Evolutionary conservation across 2,113 vertebrate genomes (phyloP).

Genomic region (Oxyura jamaicensis): DNA sequence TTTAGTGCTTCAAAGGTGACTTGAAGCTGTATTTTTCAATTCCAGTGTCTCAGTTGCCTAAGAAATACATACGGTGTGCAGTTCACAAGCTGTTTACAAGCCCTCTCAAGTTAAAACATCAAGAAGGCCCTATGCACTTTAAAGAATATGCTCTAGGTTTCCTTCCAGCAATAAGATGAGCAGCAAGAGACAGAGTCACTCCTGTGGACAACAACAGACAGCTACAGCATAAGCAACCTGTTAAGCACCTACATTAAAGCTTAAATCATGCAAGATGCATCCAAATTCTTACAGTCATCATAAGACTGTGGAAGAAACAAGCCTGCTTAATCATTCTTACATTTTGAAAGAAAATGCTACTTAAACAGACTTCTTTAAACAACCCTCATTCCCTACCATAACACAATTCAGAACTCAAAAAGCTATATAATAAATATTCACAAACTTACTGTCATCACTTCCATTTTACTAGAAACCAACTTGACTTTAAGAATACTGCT

Average conservation of each 20-base stretch:
- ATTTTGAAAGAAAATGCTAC: neutral
- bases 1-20: neutral
- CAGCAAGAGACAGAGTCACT: neutral
- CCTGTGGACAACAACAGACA: neutral
- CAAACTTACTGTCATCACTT: neutral
- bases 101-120: neutral
- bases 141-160: neutral
- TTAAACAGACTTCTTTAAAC: neutral
- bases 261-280: neutral
- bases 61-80: neutral
- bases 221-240: neutral
- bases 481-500: neutral
- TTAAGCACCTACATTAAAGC: neutral
- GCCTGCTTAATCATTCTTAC: neutral
- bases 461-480: neutral
- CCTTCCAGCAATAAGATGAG: neutral
- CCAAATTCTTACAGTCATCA: neutral
- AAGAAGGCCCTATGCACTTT: neutral
- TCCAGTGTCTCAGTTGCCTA: neutral
- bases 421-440: accelerated
- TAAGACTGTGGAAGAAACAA: neutral
- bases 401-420: neutral
- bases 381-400: neutral
- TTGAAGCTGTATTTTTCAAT: neutral
- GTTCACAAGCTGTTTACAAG: neutral